These are phyloP conservation scores for Hystrix brachyura DNA, from an alignment of 2,113 vertebrate genomes.

Conservation along the genomic window DNA sequence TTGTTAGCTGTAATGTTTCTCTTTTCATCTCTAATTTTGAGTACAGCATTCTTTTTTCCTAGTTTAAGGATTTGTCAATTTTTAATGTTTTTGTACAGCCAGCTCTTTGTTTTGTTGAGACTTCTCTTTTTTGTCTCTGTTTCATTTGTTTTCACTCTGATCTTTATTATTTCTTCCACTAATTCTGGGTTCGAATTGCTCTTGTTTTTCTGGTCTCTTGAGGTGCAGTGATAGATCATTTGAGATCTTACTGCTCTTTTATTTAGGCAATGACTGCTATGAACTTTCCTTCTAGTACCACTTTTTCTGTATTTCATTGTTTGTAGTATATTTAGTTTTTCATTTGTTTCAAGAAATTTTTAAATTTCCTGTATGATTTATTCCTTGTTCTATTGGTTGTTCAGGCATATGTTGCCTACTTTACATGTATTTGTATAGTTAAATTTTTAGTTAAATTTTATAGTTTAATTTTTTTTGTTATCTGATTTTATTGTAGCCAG, in stretches of 20 bases:
- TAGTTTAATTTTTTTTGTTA: neutral
- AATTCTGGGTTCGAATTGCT: neutral
- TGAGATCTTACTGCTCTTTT: neutral
- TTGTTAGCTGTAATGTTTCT: neutral
- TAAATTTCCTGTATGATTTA: neutral
- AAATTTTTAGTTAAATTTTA: too few relatives aligned
- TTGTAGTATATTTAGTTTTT: neutral
- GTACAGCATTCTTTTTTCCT: neutral
- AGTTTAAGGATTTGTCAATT: neutral
- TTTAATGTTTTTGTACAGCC: neutral
- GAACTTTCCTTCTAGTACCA: neutral
- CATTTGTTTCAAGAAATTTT: neutral
- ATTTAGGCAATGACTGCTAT: too few relatives aligned
- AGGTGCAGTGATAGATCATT: neutral
- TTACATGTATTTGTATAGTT: neutral
- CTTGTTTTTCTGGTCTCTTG: neutral
- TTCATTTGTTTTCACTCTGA: neutral
- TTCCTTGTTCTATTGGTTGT: neutral
- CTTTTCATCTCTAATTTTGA: neutral
- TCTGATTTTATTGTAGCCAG: neutral
- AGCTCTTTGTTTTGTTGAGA: neutral
- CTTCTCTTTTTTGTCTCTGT: neutral
- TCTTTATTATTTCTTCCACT: neutral
- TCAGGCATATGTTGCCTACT: neutral
- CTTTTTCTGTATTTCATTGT: neutral